Evolutionary conservation across 2,888 invertebrate genomes (phyloP).

Genomic region (Chalcosyrphus nemorum): DNA sequence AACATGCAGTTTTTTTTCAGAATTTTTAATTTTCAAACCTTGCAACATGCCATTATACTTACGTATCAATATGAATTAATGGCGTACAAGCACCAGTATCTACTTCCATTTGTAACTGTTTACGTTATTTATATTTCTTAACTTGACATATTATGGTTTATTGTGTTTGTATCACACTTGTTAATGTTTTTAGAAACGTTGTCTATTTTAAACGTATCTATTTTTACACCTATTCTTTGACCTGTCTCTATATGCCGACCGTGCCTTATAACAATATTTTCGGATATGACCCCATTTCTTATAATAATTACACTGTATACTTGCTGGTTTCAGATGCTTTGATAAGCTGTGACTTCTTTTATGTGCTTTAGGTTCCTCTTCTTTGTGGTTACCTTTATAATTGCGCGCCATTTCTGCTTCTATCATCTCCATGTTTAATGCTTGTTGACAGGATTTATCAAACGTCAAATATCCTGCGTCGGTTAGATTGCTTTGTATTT

Average conservation of each 20-base stretch:
- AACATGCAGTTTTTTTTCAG: conserved; percentile 2
- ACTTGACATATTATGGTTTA: too few species aligned
- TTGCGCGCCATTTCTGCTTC: background rate
- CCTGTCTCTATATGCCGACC: background rate
- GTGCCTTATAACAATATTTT: conserved; percentile 7
- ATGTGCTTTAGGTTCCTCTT: background rate
- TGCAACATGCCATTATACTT: background rate
- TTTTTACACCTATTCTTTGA: conserved; percentile 1
- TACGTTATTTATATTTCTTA: background rate
- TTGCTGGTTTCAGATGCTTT: background rate
- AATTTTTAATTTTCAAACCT: background rate
- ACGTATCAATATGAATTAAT: conserved; percentile 11
- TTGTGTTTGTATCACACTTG: too few species aligned
- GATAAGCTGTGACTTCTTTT: background rate
- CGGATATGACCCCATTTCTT: conserved; percentile 30
- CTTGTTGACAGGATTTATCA: conserved; percentile 16
- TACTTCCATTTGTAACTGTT: conserved; percentile 2
- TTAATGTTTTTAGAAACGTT: too few species aligned
- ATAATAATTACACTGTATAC: conserved; percentile 17
- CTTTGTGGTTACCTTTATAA: background rate
- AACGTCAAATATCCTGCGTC: conserved; percentile 19
- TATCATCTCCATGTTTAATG: conserved; percentile 31
- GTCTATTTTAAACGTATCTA: background rate
- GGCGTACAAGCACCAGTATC: conserved; percentile 29
- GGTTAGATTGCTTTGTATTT: conserved; percentile 17